A percentile compares a stretch with the other conserved stretches of the same genome.
These are phyloP conservation scores for Cryptotermes secundus DNA, from an alignment of 1,140 invertebrate genomes.

Conservation along the genomic window DNA sequence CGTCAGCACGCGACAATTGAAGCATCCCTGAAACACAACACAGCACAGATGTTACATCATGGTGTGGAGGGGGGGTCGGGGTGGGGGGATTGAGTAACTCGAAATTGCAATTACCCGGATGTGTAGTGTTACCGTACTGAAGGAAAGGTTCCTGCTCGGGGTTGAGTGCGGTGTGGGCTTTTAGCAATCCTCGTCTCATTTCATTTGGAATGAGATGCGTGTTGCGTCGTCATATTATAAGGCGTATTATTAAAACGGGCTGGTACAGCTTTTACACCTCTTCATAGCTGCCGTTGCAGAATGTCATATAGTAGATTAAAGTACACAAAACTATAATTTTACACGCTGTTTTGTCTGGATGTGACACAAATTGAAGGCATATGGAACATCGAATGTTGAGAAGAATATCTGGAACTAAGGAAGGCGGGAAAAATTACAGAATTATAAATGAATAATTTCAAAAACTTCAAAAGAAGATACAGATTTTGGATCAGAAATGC, in stretches of 20 bases:
- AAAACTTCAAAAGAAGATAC: no score
- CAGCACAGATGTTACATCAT: neutral
- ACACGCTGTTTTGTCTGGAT: no score
- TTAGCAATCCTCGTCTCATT: slow-evolving; percentile 1
- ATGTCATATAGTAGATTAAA: no score
- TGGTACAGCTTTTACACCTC: neutral
- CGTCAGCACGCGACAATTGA: neutral
- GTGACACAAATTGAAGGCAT: no score
- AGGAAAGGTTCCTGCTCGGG: neutral
- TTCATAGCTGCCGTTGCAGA: neutral
- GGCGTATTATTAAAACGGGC: neutral
- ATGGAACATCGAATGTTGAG: no score
- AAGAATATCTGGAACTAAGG: no score
- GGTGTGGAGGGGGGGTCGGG: neutral
- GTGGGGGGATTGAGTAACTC: neutral
- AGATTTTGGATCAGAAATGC: no score
- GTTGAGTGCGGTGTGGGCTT: neutral
- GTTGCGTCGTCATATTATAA: neutral
- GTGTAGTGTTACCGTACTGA: neutral
- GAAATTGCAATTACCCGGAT: slow-evolving; percentile 16
- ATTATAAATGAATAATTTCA: no score
- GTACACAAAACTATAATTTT: no score
- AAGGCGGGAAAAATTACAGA: no score
- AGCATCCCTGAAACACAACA: slow-evolving; percentile 9
- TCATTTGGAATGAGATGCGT: slow-evolving; percentile 10